A percentile compares a stretch with the other conserved stretches of the same genome.
phyloP scores from a whole-genome alignment of 1,140 invertebrate species.

The Pteromalus puparum region DNA sequence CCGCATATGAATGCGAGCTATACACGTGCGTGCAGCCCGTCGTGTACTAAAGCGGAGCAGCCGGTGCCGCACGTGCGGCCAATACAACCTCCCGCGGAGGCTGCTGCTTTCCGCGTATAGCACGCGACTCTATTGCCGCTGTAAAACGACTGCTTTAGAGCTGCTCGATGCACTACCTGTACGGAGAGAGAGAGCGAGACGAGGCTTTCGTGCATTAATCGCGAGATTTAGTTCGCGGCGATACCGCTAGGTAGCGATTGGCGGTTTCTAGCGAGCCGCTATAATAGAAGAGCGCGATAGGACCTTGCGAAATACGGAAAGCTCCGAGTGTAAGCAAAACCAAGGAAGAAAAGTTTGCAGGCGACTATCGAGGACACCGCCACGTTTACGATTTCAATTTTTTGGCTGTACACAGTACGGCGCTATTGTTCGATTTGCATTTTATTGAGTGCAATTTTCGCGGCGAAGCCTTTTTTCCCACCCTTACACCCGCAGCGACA shows the following conservation, averaged over 20 bases:
- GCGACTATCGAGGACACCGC: too few species aligned
- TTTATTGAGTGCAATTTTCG: constrained; percentile 38
- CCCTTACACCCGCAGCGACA: too few species aligned
- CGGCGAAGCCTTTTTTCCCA: background rate
- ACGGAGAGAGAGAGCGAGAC: too few species aligned
- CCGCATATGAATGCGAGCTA: constrained; percentile 19
- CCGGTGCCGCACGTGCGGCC: constrained; percentile 33
- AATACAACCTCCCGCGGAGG: background rate
- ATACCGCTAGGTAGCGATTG: too few species aligned
- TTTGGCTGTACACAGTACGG: background rate
- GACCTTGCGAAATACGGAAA: background rate
- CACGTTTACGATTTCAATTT: constrained; percentile 13
- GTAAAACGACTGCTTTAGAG: background rate
- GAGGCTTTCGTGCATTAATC: background rate
- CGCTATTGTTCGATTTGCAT: constrained; percentile 37
- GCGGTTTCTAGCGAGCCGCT: too few species aligned
- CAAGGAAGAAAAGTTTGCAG: too few species aligned
- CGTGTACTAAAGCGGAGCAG: constrained; percentile 3
- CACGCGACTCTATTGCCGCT: background rate
- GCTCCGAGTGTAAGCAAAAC: background rate
- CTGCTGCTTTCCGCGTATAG: background rate
- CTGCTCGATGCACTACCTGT: background rate
- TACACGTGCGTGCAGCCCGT: constrained; percentile 10
- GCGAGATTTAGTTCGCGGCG: too few species aligned
- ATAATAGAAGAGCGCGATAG: too few species aligned